These are phyloP conservation scores for Leucophenga maculata DNA, from an alignment of 2,888 invertebrate genomes.

Conservation along the genomic window DNA sequence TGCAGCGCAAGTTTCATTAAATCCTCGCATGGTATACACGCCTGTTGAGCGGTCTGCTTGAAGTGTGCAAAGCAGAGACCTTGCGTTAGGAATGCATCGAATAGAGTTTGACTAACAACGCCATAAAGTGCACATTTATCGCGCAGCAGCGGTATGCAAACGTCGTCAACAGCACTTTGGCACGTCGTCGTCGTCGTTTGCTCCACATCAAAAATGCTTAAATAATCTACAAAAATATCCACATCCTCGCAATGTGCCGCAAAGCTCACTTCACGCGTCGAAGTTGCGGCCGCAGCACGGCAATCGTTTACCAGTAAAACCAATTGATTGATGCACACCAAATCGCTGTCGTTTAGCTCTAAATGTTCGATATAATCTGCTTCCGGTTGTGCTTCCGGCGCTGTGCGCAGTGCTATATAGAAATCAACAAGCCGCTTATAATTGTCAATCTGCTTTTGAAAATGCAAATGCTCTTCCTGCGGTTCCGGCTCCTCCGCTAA, in stretches of 20 bases:
- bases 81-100: conserved; percentile 63
- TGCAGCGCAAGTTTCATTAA: conserved; percentile 81
- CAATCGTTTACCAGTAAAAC: conserved; percentile 74
- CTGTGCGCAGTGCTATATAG: conserved; percentile 62
- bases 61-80: conserved; percentile 72
- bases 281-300: conserved; percentile 46
- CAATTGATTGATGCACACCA: conserved; percentile 78
- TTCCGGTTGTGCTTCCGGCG: conserved; percentile 34
- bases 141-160: conserved; percentile 65
- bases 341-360: conserved; percentile 69
- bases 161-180: too few relatives aligned
- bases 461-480: conserved; percentile 69
- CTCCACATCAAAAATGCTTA: conserved; percentile 64
- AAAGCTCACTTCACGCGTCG: conserved; percentile 75
- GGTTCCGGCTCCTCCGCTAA: conserved; percentile 34
- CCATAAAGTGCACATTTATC: conserved; percentile 64
- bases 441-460: conserved; percentile 54
- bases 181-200: conserved; percentile 50
- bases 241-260: conserved; percentile 73
- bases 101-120: conserved; percentile 62
- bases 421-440: conserved; percentile 66
- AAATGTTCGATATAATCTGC: conserved; percentile 48
- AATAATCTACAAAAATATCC: conserved; percentile 75
- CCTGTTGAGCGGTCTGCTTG: conserved; percentile 51
- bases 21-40: conserved; percentile 74